Conservation (phyloP, 2,888 invertebrate species). For the Drosophila longiperda region DNA sequence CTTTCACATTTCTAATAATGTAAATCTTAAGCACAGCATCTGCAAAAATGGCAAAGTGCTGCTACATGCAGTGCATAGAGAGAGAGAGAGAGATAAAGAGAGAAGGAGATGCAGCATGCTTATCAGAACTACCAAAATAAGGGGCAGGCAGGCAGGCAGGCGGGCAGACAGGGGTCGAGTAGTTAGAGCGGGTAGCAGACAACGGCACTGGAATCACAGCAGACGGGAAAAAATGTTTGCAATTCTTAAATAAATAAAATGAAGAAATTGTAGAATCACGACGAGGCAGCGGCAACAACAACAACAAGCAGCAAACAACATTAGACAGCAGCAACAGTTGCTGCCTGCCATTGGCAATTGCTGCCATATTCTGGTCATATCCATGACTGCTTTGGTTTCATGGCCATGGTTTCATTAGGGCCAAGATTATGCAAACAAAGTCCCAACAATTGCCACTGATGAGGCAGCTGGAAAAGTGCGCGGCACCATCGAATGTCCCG, state of each 20-base stretch:
- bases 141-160: slow-evolving; percentile 7
- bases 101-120: slow-evolving; percentile 30
- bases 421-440: slow-evolving; percentile 82
- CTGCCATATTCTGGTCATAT: slow-evolving; percentile 48
- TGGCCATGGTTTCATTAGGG: slow-evolving; percentile 83
- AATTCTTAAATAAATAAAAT: slow-evolving; percentile 81
- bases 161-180: not conserved
- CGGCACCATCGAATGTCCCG: slow-evolving; percentile 17
- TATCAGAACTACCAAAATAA: slow-evolving; percentile 25
- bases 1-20: slow-evolving; percentile 63
- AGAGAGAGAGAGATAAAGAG: slow-evolving; percentile 3
- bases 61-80: slow-evolving; percentile 25
- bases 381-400: slow-evolving; percentile 61
- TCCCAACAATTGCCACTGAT: slow-evolving; percentile 63
- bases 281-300: slow-evolving; percentile 48
- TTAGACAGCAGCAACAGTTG: slow-evolving; percentile 40
- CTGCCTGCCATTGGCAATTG: slow-evolving; percentile 27
- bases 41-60: slow-evolving; percentile 53
- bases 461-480: slow-evolving; percentile 39
- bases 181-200: slow-evolving; percentile 12
- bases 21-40: slow-evolving; percentile 64
- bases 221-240: slow-evolving; percentile 73
- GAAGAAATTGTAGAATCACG: slow-evolving; percentile 81
- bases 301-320: slow-evolving; percentile 6
- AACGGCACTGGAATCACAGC: slow-evolving; percentile 37